Evolutionary conservation across 2,797 vertebrate species (phyloP), one percentile per base, ranked within the genome.

Genomic region (Liparis tanakae): DNA sequence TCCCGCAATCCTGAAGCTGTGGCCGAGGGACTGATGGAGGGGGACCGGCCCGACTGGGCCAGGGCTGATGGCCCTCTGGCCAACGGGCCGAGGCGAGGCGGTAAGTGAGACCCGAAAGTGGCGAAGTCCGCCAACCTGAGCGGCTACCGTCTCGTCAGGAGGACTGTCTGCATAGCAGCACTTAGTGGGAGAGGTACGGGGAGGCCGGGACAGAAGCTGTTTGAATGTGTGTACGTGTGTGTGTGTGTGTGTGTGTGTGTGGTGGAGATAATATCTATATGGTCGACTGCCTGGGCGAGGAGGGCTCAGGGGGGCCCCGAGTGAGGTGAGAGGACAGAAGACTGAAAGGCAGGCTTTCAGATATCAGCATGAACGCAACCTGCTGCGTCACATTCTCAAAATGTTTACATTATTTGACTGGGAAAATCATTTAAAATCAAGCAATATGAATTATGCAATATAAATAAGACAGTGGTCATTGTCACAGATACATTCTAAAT

Each of bases 1-100:
- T 80, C 75, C 70, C 44, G 63, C 65, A 94, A 94, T 91, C 90
- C 64, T 67, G 81, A 76, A 83, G 75, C 75, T 54, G 63, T 91
- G 87, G 76, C 63, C 86, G 83, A 90, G 72, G 75, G 82, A 72
- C 76, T 81, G 79, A 81, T 13, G 50, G 17, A 20, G 9, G 48
- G 67, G 82, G 73, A 91, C 85, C 86, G 89, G 86, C 79, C 73
- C 79, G 60, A 77, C 91, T 80, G 88, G 83, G 90, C 79, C 22
- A 5, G 12, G 51, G 13, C 1, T 12, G 22, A 25, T 30, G 51
- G 51, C 51, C 22, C 74, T 74, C 71, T 80, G 79, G 72, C 81
- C 85, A 84, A 80, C 78, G 62, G 77, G 60, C 62, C 63, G 20
- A 43, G 48, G 62, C 25, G 62, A 79, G 58, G 67, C 14, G 63